Evolutionary conservation across 53 echinoderm and acorn worm genomes (phyloP).

Genomic region (Arbacia lixula): DNA sequence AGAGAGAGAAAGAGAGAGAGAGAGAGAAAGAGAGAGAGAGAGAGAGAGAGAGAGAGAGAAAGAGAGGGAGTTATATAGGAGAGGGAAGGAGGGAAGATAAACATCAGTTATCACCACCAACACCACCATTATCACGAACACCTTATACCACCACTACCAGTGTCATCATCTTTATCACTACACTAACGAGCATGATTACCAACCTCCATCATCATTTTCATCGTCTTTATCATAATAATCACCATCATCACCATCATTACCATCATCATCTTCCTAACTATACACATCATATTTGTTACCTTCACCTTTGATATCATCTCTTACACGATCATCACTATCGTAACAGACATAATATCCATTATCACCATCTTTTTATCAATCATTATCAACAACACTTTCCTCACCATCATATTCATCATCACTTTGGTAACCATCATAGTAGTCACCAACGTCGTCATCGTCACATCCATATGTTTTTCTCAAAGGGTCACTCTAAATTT

Average conservation of each 20-base stretch:
- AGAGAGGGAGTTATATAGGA: no score
- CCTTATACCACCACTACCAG: no score
- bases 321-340: neutral
- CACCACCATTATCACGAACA: no score
- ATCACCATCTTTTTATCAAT: neutral
- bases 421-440: neutral
- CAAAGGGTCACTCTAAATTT: no score
- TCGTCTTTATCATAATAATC: neutral
- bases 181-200: neutral
- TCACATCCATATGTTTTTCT: no score
- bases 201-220: neutral
- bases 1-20: no score
- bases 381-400: neutral
- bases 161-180: no score
- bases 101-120: no score
- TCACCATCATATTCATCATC: neutral
- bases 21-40: no score
- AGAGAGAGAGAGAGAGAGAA: no score
- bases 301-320: neutral
- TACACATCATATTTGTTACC: neutral
- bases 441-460: neutral
- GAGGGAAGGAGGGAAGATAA: no score
- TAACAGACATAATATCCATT: neutral
- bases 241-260: neutral
- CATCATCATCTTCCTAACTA: neutral